These are phyloP conservation scores for Agonopterix heracliana DNA, from an alignment of 2,888 invertebrate genomes.

Conservation along the genomic window DNA sequence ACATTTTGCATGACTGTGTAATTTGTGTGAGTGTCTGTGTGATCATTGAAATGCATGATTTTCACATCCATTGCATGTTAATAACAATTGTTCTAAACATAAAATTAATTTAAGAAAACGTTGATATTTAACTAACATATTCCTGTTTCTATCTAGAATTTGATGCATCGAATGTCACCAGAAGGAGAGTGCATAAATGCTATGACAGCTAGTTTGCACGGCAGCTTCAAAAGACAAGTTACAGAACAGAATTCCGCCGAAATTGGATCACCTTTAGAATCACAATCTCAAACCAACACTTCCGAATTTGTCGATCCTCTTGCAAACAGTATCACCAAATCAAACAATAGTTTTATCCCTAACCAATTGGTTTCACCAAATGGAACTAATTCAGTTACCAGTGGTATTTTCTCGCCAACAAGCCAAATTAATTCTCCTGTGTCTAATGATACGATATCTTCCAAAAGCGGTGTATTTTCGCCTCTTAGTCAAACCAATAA, in stretches of 20 bases:
- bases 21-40: slow-evolving; percentile 20
- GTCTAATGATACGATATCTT: slow-evolving; percentile 71
- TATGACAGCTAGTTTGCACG: slow-evolving; percentile 80
- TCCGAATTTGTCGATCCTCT: slow-evolving; percentile 58
- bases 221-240: slow-evolving; percentile 78
- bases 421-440: slow-evolving; percentile 73
- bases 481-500: slow-evolving; percentile 71
- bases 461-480: slow-evolving; percentile 71
- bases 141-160: slow-evolving; percentile 76
- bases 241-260: slow-evolving; percentile 60
- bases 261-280: slow-evolving; percentile 59
- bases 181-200: slow-evolving; percentile 79
- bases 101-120: background rate
- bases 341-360: slow-evolving; percentile 52
- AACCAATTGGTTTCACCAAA: slow-evolving; percentile 69
- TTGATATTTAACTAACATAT: slow-evolving; percentile 29
- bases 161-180: slow-evolving; percentile 82
- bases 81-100: background rate
- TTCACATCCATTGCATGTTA: background rate
- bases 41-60: slow-evolving; percentile 16
- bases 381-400: slow-evolving; percentile 69
- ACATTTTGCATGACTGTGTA: slow-evolving; percentile 36
- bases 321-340: slow-evolving; percentile 59
- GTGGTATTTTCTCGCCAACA: slow-evolving; percentile 71
- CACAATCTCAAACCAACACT: slow-evolving; percentile 58